Evolutionary conservation across 2,888 invertebrate genomes (phyloP), one percentile per base, ranked within the genome.

Genomic region (Eupeodes latifasciatus): DNA sequence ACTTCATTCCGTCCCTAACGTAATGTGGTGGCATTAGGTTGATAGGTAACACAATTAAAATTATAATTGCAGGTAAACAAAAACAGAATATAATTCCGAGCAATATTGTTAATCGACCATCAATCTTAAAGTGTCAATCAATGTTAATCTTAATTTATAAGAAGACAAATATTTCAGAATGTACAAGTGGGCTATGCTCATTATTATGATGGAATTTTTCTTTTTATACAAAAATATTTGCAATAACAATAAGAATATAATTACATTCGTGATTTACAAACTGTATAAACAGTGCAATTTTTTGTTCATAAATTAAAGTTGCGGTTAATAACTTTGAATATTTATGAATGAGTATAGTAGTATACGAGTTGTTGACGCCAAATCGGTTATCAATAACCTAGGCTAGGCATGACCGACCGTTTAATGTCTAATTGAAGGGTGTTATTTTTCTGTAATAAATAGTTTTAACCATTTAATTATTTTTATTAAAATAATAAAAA

Each of bases 301-400:
- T 64, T 6, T 64, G 40, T 19, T 64, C 12, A 47, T 51, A 34
- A 34, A 14, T 11, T 12, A 5, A 36, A n/a, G 11, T 36, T 66
- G 27, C 47, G 66, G 51, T 53, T 34, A 9, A 11, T 14, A 11
- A 6, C n/a, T 69, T 67, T 69, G 51, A 69, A 69, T 69, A 53
- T 69, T 69, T 69, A 69, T 69, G 51, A 69, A 69, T 69, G 67
- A 51, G 12, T 27, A 27, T 27, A 27, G 27, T 36, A 12, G 14
- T 16, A 53, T 4, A 49, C n/a, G 27, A 27, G 27, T 27, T 27
- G 67, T 4, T 4, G 51, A 0, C 44, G 9, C 36, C 2, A 27
- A 27, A 27, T 27, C 27, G 27, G 27, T 27, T 27, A 27, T 27
- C 27, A 27, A 27, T 27, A 27, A 27, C 27, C 27, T 27, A 27